These are phyloP conservation scores for Gnathonemus echidnorhynchus DNA, from an alignment of 2,113 vertebrate genomes.

Conservation along the genomic window DNA sequence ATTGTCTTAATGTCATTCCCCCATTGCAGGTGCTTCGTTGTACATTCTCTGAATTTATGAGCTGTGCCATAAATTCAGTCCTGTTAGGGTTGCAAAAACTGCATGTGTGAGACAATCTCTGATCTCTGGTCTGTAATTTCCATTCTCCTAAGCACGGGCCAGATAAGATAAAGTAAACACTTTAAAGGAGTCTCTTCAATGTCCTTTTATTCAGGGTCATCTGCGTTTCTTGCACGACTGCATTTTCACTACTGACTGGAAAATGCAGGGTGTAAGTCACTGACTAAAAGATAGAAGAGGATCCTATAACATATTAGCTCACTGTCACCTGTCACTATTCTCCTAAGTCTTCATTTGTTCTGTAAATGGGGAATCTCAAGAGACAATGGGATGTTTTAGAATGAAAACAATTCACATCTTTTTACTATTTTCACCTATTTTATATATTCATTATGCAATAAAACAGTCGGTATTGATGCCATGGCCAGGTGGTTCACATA, in stretches of 20 bases:
- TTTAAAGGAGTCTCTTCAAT: not conserved
- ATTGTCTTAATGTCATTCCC: not conserved
- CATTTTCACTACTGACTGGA: not conserved
- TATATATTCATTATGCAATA: not conserved
- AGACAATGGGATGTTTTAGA: not conserved
- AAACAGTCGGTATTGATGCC: not conserved
- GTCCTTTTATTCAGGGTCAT: not conserved
- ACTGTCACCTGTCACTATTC: not conserved
- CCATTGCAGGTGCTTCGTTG: not conserved
- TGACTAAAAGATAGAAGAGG: not conserved
- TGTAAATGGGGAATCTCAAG: not conserved
- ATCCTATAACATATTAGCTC: not conserved
- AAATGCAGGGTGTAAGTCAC: not conserved
- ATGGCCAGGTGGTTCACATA: not conserved
- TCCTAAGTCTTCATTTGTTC: not conserved
- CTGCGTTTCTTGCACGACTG: not conserved
- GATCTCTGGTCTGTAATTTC: not conserved
- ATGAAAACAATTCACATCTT: not conserved
- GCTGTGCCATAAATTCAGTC: not conserved
- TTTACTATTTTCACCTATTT: not conserved
- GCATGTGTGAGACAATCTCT: slow-evolving; percentile 4
- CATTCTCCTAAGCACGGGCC: not conserved
- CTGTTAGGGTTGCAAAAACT: not conserved
- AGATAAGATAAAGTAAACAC: slow-evolving; percentile 10
- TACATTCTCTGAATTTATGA: not conserved